Evolutionary conservation across 2,888 invertebrate species (phyloP).

Genomic region (Blastobasis lacticolella): DNA sequence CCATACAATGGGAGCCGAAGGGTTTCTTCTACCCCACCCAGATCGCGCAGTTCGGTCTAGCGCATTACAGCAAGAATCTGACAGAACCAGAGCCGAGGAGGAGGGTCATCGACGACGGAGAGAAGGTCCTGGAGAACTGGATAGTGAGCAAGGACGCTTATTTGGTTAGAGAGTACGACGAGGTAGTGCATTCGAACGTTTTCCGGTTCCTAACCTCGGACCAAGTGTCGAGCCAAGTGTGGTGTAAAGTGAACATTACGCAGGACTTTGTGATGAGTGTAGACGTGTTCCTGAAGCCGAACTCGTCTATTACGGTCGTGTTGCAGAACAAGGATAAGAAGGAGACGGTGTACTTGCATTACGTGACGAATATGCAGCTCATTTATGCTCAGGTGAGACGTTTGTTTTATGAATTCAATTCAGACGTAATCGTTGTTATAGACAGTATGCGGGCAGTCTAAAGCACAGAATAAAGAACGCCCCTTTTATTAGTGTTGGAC

Average conservation of each 20-base stretch:
- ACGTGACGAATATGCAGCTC: constrained; percentile 82
- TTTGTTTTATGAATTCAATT: too few species aligned
- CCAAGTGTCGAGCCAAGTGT: constrained; percentile 79
- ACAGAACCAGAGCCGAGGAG: constrained; percentile 87
- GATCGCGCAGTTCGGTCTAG: constrained; percentile 97
- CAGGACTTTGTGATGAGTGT: constrained; percentile 84
- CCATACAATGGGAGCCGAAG: constrained; percentile 96
- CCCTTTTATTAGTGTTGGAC: too few species aligned
- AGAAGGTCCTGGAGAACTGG: constrained; percentile 81
- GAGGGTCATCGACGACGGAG: constrained; percentile 82
- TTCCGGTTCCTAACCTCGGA: constrained; percentile 84
- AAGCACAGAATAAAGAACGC: too few species aligned
- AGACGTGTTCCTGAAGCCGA: constrained; percentile 81
- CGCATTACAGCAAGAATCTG: constrained; percentile 96
- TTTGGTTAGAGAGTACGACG: constrained; percentile 76
- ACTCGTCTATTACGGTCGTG: constrained; percentile 87
- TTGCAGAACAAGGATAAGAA: constrained; percentile 84
- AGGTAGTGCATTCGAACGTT: constrained; percentile 73
- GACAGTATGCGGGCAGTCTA: too few species aligned
- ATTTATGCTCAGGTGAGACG: constrained; percentile 80
- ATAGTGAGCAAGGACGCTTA: constrained; percentile 80
- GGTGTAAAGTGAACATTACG: constrained; percentile 68
- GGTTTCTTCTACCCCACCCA: constrained; percentile 99
- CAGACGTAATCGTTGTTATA: too few species aligned
- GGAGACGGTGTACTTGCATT: constrained; percentile 87